phyloP scores from a whole-genome alignment of 2,113 vertebrate genomes.

The Scolopax mira region DNA sequence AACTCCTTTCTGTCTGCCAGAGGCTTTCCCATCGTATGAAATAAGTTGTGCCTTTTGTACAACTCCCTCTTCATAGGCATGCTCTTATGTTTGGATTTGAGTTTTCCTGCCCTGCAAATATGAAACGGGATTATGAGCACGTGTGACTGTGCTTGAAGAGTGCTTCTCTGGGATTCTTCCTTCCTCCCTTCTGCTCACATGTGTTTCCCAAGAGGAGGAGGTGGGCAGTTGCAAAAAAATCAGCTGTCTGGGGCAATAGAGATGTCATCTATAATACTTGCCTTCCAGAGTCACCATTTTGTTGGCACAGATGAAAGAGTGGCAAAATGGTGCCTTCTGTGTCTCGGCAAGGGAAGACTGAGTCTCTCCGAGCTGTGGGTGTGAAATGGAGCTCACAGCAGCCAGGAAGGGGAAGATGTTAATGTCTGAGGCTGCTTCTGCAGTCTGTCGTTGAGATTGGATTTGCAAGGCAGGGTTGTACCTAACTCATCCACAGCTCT shows the following conservation, averaged over 20 bases:
- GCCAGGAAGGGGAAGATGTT: neutral
- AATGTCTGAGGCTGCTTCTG: neutral
- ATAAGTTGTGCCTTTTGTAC: neutral
- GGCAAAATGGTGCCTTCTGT: slow-evolving; percentile 14
- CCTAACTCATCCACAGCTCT: neutral
- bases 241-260: neutral
- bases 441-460: neutral
- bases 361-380: neutral
- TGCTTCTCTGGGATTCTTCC: neutral
- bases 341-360: neutral
- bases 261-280: neutral
- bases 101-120: neutral
- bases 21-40: neutral
- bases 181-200: neutral
- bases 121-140: neutral
- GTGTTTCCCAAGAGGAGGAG: neutral
- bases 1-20: neutral
- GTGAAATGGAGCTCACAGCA: neutral
- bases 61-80: neutral
- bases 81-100: neutral
- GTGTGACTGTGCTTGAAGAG: neutral
- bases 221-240: neutral
- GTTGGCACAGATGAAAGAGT: neutral
- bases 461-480: neutral
- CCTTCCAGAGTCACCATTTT: slow-evolving; percentile 40